phyloP scores from a whole-genome alignment of 2,113 vertebrate genomes.

The Opisthocomus hoazin region DNA sequence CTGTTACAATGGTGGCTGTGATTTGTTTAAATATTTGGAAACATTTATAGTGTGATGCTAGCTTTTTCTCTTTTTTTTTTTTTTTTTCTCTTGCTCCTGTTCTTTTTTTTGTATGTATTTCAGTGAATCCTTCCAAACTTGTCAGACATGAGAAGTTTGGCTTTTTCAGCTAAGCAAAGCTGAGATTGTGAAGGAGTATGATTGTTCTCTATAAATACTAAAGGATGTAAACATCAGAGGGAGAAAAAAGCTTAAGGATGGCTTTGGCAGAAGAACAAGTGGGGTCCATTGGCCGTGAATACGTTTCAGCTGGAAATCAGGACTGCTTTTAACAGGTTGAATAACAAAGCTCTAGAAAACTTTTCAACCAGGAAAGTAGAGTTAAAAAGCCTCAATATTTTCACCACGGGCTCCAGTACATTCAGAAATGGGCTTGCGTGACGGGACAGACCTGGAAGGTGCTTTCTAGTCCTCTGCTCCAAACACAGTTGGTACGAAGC shows the following conservation, averaged over 20 bases:
- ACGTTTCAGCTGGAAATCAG: neutral
- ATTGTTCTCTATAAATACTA: slow-evolving; percentile 10
- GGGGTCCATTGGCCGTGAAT: neutral
- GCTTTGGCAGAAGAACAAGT: slow-evolving; percentile 4
- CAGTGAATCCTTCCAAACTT: neutral
- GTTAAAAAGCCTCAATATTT: neutral
- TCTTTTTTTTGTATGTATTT: neutral
- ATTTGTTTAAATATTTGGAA: slow-evolving; percentile 30
- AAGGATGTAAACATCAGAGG: neutral
- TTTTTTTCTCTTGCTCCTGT: neutral
- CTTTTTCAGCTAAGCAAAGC: neutral
- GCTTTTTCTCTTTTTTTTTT: neutral
- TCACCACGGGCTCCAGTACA: neutral
- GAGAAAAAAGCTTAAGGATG: neutral
- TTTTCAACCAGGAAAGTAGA: neutral
- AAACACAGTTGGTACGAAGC: neutral
- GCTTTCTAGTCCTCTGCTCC: neutral
- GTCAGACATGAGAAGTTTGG: neutral
- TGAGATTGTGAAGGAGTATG: neutral
- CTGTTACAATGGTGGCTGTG: neutral
- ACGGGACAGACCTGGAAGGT: neutral
- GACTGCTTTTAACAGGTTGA: neutral
- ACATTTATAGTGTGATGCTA: neutral
- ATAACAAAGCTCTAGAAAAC: neutral
- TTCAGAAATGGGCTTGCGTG: neutral